Evolutionary conservation across 2,113 vertebrate species (phyloP), one percentile per base, ranked within the genome.

Genomic region (Gavialis gangeticus): DNA sequence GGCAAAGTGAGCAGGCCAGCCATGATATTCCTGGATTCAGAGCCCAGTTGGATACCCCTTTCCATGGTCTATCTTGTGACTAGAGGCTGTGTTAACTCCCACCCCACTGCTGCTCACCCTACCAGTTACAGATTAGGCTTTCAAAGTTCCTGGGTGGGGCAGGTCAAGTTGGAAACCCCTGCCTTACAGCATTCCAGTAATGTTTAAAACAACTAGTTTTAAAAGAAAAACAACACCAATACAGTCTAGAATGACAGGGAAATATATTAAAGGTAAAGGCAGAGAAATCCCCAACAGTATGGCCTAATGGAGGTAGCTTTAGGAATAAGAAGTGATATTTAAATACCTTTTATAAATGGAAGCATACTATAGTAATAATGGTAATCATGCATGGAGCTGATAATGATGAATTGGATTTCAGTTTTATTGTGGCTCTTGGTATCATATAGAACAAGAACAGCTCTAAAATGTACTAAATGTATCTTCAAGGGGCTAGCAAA

Each of bases 381-480:
- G 66, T 30, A 67, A 19, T 30, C 30, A 67, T 19, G 64, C 30
- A 30, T 83, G 63, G 77, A 89, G 82, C 62, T 3, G 1, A 2
- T 71, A 63, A 28, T 57, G 63, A 1, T 90, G 2, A 79, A 11
- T 5, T 91, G 56, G 18, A 90, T 63, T 83, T 85, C 25, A 73
- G 15, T 82, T 82, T 83, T 89, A 37, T 34, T 91, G 69, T 58
- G 73, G 19, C 2, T 3, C 25, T 66, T 60, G n/a, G 17, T 92
- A 79, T 79, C 25, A 67, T 54, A 30, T 30, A 30, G 67, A 71
- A 71, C 67, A 71, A 37, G 24, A 37, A 76, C 77, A 19, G 15
- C 86, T 84, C 93, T 66, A 69, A 92, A 93, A 82, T 2, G 89
- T 63, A 60, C 10, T 24, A 17, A 69, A 63, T 84, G 75, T 21